Percentiles rank a stretch among this genome's conserved stretches.
Conservation (phyloP, 1,140 invertebrate species). For the Drosophila santomea region DNA sequence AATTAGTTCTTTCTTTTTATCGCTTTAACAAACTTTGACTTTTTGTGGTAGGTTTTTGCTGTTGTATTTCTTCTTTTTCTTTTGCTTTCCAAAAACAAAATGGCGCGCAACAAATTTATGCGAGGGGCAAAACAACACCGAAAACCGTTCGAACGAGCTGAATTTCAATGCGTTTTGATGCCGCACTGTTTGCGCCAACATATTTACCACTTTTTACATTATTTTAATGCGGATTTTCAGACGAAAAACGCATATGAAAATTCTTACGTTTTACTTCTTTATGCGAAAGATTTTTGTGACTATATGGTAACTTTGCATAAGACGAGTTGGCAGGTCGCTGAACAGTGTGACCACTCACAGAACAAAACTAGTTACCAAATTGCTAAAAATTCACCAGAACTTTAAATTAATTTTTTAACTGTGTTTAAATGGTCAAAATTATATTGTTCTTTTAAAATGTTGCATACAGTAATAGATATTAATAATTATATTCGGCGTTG, state of each 20-base stretch:
- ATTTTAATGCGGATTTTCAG: conserved; percentile 43
- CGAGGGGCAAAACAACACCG: conserved; percentile 36
- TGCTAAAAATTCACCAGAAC: not conserved
- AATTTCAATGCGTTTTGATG: conserved; percentile 8
- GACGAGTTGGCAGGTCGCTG: not conserved
- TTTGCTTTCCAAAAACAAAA: conserved; percentile 75
- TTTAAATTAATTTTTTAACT: not conserved
- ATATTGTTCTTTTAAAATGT: no score
- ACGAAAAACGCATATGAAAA: conserved; percentile 55
- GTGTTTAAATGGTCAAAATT: not conserved
- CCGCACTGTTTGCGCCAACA: not conserved
- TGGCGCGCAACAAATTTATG: conserved; percentile 72
- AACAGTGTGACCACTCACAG: not conserved
- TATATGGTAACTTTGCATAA: not conserved
- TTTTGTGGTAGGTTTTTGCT: conserved; percentile 45
- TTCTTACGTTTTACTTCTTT: conserved; percentile 79
- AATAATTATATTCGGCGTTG: not conserved
- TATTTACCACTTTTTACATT: conserved; percentile 32
- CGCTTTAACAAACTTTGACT: conserved; percentile 13
- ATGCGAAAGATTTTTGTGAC: conserved; percentile 23
- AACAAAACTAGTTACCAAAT: not conserved
- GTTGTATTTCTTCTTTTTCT: conserved; percentile 31
- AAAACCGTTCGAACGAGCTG: conserved; percentile 25
- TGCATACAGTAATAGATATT: no score
- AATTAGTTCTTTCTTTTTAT: not conserved